Conservation (phyloP, 2,113 vertebrate genomes). For the Brachyistius frenatus region DNA sequence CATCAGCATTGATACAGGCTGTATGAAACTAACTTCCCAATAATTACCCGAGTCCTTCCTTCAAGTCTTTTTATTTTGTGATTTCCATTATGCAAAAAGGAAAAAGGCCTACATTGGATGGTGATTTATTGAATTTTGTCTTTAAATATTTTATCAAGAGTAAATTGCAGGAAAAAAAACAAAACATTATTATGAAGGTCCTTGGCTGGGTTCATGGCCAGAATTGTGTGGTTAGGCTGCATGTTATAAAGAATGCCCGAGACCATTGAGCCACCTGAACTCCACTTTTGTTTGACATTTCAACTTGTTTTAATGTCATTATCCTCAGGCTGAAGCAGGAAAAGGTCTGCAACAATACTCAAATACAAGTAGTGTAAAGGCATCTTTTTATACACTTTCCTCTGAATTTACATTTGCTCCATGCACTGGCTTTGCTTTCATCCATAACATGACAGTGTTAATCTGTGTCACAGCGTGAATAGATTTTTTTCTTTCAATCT, state of each 20-base stretch:
- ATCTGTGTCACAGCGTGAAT: conserved; percentile 51
- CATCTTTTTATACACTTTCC: background rate
- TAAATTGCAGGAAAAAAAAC: background rate
- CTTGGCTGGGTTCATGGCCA: conserved; percentile 21
- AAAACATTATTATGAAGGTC: conserved; percentile 31
- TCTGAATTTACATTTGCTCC: conserved; percentile 41
- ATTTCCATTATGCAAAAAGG: too few species aligned
- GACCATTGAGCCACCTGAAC: conserved; percentile 5
- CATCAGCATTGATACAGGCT: too few species aligned
- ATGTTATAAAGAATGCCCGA: background rate
- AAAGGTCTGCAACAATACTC: conserved; percentile 32
- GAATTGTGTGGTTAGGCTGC: conserved; percentile 8
- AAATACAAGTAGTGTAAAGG: conserved; percentile 1
- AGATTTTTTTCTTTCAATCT: conserved; percentile 53
- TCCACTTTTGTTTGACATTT: conserved; percentile 55
- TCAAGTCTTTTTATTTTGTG: too few species aligned
- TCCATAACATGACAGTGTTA: conserved; percentile 44
- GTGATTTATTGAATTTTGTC: too few species aligned
- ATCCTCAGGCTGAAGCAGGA: conserved; percentile 20
- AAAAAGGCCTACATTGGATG: too few species aligned
- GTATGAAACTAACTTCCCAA: too few species aligned
- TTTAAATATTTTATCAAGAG: background rate
- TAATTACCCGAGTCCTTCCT: too few species aligned
- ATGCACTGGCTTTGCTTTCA: conserved; percentile 13
- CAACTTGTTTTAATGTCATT: conserved; percentile 33